Percentiles rank a stretch among this genome's conserved stretches.
Evolutionary conservation across 2,113 vertebrate species (phyloP).

Genomic region (Pygoscelis antarcticus): DNA sequence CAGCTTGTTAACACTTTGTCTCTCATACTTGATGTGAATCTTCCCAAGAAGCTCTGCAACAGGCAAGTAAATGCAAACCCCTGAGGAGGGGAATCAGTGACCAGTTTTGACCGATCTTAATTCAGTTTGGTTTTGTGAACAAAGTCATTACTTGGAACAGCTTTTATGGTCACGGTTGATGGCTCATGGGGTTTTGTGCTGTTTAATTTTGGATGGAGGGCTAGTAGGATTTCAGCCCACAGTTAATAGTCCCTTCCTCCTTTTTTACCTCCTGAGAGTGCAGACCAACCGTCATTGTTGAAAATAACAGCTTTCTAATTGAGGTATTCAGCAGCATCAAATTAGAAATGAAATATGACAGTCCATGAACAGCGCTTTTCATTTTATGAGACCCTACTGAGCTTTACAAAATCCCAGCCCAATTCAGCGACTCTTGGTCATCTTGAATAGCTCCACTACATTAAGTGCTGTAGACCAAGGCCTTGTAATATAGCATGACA

Average conservation of each 20-base stretch:
- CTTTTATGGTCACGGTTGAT: not conserved
- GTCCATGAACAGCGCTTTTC: not conserved
- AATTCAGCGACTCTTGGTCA: not conserved
- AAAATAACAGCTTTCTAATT: not conserved
- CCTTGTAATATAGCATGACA: not conserved
- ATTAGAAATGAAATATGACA: not conserved
- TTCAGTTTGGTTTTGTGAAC: not conserved
- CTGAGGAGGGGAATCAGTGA: not conserved
- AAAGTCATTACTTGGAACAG: not conserved
- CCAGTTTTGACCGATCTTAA: not conserved
- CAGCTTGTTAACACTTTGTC: conserved; percentile 93
- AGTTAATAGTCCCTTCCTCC: not conserved
- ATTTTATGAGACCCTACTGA: not conserved
- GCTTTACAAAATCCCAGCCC: not conserved
- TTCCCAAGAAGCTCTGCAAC: conserved; percentile 96
- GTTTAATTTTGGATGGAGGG: not conserved
- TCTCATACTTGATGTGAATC: conserved; percentile 92
- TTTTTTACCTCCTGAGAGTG: not conserved
- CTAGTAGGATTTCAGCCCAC: not conserved
- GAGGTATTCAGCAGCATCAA: not conserved
- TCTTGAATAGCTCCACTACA: not conserved
- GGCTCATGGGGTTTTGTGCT: not conserved
- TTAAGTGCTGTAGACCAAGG: not conserved
- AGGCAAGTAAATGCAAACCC: conserved; percentile 77
- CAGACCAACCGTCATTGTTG: not conserved